phyloP scores from a whole-genome alignment of 1,140 invertebrate species.

The Pseudomyrmex pallidus region DNA sequence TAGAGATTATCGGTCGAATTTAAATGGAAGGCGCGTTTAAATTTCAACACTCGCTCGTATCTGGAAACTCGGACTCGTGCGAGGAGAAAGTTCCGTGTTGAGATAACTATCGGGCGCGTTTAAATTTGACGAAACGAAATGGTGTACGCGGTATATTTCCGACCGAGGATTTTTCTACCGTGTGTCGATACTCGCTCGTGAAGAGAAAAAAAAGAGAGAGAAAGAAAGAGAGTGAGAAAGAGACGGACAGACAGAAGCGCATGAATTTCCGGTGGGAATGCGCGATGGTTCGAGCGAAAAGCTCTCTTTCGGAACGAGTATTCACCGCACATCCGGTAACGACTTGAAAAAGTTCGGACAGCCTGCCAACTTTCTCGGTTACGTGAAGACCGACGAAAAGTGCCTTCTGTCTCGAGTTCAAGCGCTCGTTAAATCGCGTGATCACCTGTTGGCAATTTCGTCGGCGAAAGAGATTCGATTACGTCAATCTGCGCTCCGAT shows the following conservation, averaged over 20 bases:
- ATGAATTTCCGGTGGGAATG: constrained; percentile 32
- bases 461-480: background rate
- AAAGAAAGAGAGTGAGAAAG: background rate
- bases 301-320: constrained; percentile 3
- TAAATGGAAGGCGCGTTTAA: constrained; percentile 39
- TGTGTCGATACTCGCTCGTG: background rate
- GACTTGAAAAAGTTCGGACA: constrained; percentile 46
- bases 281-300: background rate
- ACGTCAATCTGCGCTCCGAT: constrained; percentile 25
- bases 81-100: background rate
- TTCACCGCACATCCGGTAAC: constrained; percentile 16
- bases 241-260: background rate
- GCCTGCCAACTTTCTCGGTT: constrained; percentile 35
- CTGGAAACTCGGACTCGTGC: background rate
- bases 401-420: constrained; percentile 30
- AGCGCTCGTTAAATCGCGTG: constrained; percentile 60
- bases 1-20: constrained; percentile 47
- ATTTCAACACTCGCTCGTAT: constrained; percentile 8
- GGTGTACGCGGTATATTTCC: background rate
- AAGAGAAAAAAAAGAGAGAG: too few species aligned
- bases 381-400: background rate
- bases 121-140: constrained; percentile 5
- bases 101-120: constrained; percentile 5
- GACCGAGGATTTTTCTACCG: background rate
- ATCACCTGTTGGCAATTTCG: constrained; percentile 62